Conservation (phyloP, 2,797 vertebrate species). For the Pelodytes ibericus region DNA sequence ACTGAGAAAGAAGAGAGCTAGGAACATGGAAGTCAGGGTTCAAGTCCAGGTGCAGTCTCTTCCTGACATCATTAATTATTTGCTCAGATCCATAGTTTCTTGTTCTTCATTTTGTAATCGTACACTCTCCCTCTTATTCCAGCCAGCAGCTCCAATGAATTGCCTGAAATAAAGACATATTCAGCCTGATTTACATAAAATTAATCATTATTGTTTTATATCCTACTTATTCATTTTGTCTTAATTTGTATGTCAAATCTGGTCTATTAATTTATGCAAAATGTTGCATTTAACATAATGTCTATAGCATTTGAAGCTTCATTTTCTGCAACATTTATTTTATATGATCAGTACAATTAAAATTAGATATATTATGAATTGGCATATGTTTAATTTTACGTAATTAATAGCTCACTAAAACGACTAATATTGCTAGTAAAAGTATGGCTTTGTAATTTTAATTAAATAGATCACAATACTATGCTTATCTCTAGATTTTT, state of each 20-base stretch:
- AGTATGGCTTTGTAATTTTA: constrained; percentile 16
- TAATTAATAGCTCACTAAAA: constrained; percentile 40
- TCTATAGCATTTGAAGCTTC: constrained; percentile 23
- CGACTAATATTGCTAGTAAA: constrained; percentile 23
- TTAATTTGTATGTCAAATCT: neutral
- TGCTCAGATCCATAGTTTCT: too few species aligned
- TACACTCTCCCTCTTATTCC: too few species aligned
- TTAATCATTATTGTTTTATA: too few species aligned
- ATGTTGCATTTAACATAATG: constrained; percentile 3
- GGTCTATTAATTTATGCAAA: constrained; percentile 17
- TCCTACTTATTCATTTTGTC: neutral
- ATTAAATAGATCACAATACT: constrained; percentile 7
- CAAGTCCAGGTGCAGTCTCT: too few species aligned
- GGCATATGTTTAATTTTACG: constrained; percentile 18
- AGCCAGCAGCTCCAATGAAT: too few species aligned
- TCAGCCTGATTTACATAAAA: too few species aligned
- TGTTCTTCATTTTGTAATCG: too few species aligned
- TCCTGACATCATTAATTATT: too few species aligned
- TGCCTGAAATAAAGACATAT: too few species aligned
- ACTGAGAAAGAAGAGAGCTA: too few species aligned
- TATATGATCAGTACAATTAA: constrained; percentile 23
- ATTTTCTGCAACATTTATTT: constrained; percentile 48
- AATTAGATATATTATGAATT: constrained; percentile 38
- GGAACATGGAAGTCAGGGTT: too few species aligned
- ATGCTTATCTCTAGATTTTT: neutral